Base-by-base conservation (phyloP, 2,888 invertebrate species). In the Macrosiphum euphorbiae region DNA sequence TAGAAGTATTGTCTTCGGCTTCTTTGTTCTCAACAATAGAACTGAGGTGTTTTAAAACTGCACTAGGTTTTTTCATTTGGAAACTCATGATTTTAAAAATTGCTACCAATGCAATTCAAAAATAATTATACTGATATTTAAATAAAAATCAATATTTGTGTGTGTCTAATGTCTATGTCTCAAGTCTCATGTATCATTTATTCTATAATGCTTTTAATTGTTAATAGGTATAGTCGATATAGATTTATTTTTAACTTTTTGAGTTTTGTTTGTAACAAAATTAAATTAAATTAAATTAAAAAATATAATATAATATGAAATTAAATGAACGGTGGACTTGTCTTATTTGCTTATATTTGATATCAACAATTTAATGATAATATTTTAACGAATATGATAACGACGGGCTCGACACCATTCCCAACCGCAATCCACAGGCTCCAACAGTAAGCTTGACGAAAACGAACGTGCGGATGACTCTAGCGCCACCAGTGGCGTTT, bases 1-100 rank as follows among this genome's bases (percentile, higher is more conserved):
- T n/a, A 13, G 85, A 35, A 13, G 41, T 20, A 35, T 35, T 24
- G 26, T 61, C 26, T 87, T 44, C 2, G 0, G 16, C 0, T 47
- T 47, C 47, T n/a, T 47, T 47, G 3, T 35, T 41, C 7, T 92
- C 28, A 3, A 11, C 47, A 61, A 13, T 13, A 10, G 86, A 87
- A 92, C 28, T 35, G 11, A 58, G 58, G 35, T 28, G 85, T 84
- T 89, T 78, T 50, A 85, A 89, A n/a, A 93, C 44, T 13, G 44
- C 44, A 58, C 93, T 93, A 41, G 84, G 93, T 47, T 89, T 93
- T 84, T 93, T 93, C 47, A 58, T 10, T 26, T 93, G 47, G 20
- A 93, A 93, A 84, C 44, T 89, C 93, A 93, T 93, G 35, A 26
- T 88, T 84, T 26, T 90, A 44, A 35, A 35, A 20, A 67, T 3